These are phyloP conservation scores for Speoplatyrhinus poulsoni DNA, from an alignment of 2,113 vertebrate genomes.

Conservation along the genomic window DNA sequence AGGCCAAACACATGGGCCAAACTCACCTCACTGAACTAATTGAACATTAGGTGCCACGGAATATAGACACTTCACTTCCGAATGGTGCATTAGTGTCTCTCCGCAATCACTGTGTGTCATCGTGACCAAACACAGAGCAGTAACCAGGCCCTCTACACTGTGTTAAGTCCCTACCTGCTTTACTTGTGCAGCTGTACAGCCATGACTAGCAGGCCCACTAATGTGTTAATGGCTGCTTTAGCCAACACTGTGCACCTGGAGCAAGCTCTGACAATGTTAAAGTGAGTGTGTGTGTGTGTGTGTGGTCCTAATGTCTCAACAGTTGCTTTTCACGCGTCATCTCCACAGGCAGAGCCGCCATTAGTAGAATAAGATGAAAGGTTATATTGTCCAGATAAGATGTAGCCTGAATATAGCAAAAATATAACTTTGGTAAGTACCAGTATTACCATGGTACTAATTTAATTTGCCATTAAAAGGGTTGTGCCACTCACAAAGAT, in stretches of 20 bases:
- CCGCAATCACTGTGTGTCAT: slow-evolving; percentile 40
- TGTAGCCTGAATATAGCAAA: too few species aligned
- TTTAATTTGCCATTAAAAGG: too few species aligned
- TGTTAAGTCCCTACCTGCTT: slow-evolving; percentile 8
- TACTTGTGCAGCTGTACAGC: slow-evolving; percentile 40
- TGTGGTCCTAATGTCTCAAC: slow-evolving; percentile 15
- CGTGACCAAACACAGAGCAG: slow-evolving; percentile 30
- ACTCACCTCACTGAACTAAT: slow-evolving; percentile 51
- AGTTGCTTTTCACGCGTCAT: slow-evolving; percentile 20
- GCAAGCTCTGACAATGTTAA: slow-evolving; percentile 54
- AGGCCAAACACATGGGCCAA: slow-evolving; percentile 52
- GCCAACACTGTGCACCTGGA: slow-evolving; percentile 52
- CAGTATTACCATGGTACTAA: too few species aligned
- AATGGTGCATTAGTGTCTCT: slow-evolving; percentile 43
- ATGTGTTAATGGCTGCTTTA: slow-evolving; percentile 61
- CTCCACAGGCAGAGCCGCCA: not conserved
- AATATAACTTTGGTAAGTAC: too few species aligned
- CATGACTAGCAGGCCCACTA: slow-evolving; percentile 41
- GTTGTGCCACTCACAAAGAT: too few species aligned
- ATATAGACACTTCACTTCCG: slow-evolving; percentile 34
- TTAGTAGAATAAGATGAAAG: not conserved
- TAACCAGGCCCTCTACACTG: not conserved
- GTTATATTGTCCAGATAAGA: too few species aligned
- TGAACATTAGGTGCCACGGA: slow-evolving; percentile 39
- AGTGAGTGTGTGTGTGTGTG: slow-evolving; percentile 15